Conservation (phyloP, 2,797 vertebrate genomes). For the Trichosurus vulpecula region DNA sequence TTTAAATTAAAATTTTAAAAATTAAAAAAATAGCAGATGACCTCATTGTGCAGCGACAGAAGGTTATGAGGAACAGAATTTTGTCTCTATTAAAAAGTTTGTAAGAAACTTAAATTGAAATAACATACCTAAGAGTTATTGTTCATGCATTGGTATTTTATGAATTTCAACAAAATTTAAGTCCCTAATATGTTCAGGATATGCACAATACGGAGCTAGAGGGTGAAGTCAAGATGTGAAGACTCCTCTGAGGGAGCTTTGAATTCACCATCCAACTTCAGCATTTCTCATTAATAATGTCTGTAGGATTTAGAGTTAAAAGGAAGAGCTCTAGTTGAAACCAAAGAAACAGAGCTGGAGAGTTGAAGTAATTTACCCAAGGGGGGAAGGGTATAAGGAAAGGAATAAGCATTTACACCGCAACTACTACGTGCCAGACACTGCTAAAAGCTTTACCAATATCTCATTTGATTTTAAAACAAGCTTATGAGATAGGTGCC, state of each 20-base stretch:
- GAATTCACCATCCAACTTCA: background rate
- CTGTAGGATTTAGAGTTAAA: background rate
- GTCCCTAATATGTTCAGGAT: background rate
- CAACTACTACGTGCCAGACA: background rate
- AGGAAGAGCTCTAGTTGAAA: background rate
- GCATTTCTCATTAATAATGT: background rate
- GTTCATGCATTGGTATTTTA: background rate
- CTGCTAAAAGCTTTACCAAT: background rate
- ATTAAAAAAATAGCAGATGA: background rate
- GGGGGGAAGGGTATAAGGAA: background rate
- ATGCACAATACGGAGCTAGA: background rate
- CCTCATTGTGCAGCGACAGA: background rate
- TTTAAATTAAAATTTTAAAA: background rate
- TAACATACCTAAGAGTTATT: background rate
- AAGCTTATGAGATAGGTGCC: background rate
- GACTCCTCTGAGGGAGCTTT: background rate
- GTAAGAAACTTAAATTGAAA: background rate
- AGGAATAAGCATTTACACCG: background rate
- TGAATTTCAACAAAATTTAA: background rate
- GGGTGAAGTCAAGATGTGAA: background rate
- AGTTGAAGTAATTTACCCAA: background rate
- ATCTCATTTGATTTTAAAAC: background rate
- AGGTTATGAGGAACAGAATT: background rate
- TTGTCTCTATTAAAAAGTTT: background rate
- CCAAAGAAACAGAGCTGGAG: background rate